phyloP scores from a whole-genome alignment of 2,888 invertebrate species.

The Orthosia gracilis region DNA sequence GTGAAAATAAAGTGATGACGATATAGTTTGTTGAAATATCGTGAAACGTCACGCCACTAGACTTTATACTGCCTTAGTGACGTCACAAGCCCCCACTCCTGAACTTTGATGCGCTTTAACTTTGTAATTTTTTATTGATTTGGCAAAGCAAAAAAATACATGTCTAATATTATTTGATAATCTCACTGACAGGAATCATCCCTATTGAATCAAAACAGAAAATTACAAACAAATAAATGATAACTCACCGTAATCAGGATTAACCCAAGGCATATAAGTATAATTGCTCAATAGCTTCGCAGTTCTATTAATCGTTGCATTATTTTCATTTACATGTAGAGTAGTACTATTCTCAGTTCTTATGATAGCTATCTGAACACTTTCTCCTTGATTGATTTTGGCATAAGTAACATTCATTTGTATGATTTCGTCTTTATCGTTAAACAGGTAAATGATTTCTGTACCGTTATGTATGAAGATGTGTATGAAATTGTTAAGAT shows the following conservation, averaged over 20 bases:
- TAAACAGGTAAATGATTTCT: constrained; percentile 96
- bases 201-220: no score
- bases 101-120: no score
- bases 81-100: no score
- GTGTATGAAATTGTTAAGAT: constrained; percentile 98
- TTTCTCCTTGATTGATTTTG: constrained; percentile 95
- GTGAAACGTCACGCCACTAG: no score
- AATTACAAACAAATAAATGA: neutral
- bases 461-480: constrained; percentile 95
- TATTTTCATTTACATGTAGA: constrained; percentile 95
- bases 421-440: constrained; percentile 95
- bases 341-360: constrained; percentile 94
- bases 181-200: no score
- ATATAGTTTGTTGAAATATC: no score
- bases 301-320: constrained; percentile 93
- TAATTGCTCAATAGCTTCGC: constrained; percentile 94
- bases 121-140: no score
- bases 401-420: constrained; percentile 95
- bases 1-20: no score
- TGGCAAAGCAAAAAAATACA: no score
- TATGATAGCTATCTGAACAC: constrained; percentile 97
- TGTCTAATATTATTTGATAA: no score
- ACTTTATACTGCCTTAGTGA: no score
- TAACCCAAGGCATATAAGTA: constrained; percentile 96
- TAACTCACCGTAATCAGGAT: constrained; percentile 94